These are phyloP conservation scores for Drosophila punjabiensis DNA, from an alignment of 1,140 invertebrate species.

Conservation along the genomic window DNA sequence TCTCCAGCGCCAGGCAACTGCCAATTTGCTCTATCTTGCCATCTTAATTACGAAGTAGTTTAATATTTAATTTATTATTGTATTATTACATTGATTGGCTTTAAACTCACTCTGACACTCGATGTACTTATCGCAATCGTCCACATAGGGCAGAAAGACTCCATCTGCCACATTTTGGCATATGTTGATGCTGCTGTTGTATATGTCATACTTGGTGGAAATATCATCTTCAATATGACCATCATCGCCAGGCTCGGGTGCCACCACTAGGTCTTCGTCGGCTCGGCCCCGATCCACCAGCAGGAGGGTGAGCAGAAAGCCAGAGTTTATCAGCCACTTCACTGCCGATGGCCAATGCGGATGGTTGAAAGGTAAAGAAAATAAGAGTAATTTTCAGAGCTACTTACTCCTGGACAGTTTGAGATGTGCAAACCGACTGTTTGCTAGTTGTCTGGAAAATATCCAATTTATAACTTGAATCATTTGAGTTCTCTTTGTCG, in stretches of 20 bases:
- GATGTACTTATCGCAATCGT: conserved; percentile 46
- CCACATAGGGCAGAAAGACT: conserved; percentile 46
- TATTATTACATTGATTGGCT: neutral
- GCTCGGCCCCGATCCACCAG: neutral
- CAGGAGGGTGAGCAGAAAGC: conserved; percentile 29
- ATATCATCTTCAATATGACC: neutral
- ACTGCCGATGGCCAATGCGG: conserved; percentile 19
- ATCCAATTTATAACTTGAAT: conserved; percentile 55
- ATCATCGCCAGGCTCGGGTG: conserved; percentile 34
- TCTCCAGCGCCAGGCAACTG: conserved; percentile 11
- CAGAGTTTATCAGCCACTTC: conserved; percentile 39
- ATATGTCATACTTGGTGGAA: conserved; percentile 19
- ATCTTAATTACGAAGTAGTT: neutral
- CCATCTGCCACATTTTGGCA: conserved; percentile 52
- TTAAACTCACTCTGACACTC: conserved; percentile 38
- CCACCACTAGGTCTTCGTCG: conserved; percentile 33
- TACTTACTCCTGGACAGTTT: conserved; percentile 56
- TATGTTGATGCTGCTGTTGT: conserved; percentile 38
- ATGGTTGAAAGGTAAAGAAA: too few species aligned
- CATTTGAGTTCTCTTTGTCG: neutral
- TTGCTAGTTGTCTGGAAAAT: neutral
- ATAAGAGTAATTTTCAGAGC: neutral
- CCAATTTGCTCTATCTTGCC: neutral
- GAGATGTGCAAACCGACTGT: conserved; percentile 40
- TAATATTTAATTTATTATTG: neutral